phyloP scores from a whole-genome alignment of 2,888 invertebrate genomes.

The Chesias legatella region DNA sequence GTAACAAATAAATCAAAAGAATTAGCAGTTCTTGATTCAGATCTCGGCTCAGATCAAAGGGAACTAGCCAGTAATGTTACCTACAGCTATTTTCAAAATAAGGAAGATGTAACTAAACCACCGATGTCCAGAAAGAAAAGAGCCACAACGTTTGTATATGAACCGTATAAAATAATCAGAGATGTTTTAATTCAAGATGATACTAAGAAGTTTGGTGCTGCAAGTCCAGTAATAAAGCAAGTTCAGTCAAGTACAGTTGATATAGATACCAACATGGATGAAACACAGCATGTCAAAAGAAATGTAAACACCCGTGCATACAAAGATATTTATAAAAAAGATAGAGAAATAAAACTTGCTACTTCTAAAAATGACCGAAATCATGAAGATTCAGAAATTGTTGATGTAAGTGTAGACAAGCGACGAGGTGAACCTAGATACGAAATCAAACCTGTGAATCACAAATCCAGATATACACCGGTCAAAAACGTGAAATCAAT shows the following conservation, averaged over 20 bases:
- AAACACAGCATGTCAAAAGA: slow-evolving; percentile 45
- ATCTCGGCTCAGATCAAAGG: no score
- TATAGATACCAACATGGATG: slow-evolving; percentile 46
- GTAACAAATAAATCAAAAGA: no score
- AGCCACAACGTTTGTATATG: slow-evolving; percentile 62
- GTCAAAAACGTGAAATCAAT: slow-evolving; percentile 57
- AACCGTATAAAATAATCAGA: slow-evolving; percentile 73
- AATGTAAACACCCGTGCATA: slow-evolving; percentile 46
- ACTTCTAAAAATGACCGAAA: slow-evolving; percentile 31
- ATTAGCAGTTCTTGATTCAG: no score
- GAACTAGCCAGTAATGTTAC: slow-evolving; percentile 26
- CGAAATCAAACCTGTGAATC: slow-evolving; percentile 57
- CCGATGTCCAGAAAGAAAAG: slow-evolving; percentile 47
- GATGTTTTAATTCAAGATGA: slow-evolving; percentile 63
- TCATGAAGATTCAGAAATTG: slow-evolving; percentile 39
- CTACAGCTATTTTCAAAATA: slow-evolving; percentile 38
- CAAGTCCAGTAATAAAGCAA: slow-evolving; percentile 65
- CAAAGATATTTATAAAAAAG: slow-evolving; percentile 61
- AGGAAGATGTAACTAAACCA: slow-evolving; percentile 40
- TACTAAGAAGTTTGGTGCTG: slow-evolving; percentile 63
- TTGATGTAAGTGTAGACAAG: slow-evolving; percentile 56
- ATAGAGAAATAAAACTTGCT: slow-evolving; percentile 42
- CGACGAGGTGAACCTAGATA: slow-evolving; percentile 69
- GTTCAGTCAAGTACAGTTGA: slow-evolving; percentile 64
- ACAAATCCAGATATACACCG: slow-evolving; percentile 57